These are phyloP conservation scores for Cremastobaeus sp. DNA, from an alignment of 2,888 invertebrate species.

Conservation along the genomic window DNA sequence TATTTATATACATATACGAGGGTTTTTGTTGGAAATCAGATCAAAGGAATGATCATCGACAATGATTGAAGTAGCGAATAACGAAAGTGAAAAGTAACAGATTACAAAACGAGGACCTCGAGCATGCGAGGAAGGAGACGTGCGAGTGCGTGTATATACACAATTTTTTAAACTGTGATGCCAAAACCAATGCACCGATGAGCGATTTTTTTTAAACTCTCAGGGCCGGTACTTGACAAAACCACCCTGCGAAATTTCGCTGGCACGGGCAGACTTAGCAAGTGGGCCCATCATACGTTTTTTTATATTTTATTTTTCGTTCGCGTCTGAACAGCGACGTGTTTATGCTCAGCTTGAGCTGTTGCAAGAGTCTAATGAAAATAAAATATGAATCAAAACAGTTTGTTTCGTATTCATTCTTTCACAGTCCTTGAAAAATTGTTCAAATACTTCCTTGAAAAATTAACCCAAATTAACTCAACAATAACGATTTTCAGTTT, in stretches of 20 bases:
- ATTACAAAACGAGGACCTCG: conserved; percentile 3
- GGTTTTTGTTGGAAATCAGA: conserved; percentile 9
- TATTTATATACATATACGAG: conserved; percentile 13
- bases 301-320: conserved; percentile 33
- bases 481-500: too few species aligned
- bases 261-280: conserved; percentile 66
- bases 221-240: neutral
- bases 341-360: conserved; percentile 12
- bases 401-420: neutral
- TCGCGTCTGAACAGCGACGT: conserved; percentile 13
- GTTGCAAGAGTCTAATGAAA: conserved; percentile 27
- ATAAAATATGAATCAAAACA: conserved; percentile 31
- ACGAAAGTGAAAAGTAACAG: neutral
- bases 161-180: conserved; percentile 57
- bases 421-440: neutral
- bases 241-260: neutral
- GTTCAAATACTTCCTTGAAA: too few species aligned
- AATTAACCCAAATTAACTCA: too few species aligned
- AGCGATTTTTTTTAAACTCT: conserved; percentile 24
- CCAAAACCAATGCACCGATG: conserved; percentile 46
- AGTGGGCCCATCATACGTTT: conserved; percentile 62
- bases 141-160: conserved; percentile 15
- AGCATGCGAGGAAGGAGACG: conserved; percentile 16
- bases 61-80: conserved; percentile 2
- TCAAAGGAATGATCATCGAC: conserved; percentile 9